These are phyloP conservation scores for Emydura subglobosa DNA, from an alignment of 2,113 vertebrate genomes.

Conservation along the genomic window DNA sequence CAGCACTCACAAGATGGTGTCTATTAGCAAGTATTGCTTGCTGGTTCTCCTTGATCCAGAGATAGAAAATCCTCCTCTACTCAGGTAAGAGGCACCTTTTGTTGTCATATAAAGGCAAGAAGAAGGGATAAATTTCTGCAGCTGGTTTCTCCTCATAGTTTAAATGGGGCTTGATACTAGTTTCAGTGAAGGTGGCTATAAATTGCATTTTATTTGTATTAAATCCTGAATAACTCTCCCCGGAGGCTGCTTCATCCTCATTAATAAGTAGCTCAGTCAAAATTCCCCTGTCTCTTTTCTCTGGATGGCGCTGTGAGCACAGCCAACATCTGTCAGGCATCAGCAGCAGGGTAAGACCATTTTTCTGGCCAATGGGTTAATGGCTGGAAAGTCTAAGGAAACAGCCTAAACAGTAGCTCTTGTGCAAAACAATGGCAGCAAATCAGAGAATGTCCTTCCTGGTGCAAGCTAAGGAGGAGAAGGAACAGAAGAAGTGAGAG, in stretches of 20 bases:
- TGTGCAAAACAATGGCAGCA: neutral
- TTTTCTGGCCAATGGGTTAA: neutral
- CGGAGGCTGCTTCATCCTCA: conserved; percentile 27
- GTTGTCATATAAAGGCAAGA: neutral
- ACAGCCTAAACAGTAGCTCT: accelerated
- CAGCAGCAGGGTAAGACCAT: neutral
- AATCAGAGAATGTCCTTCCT: neutral
- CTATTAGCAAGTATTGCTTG: neutral
- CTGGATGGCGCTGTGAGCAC: conserved; percentile 4
- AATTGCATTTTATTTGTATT: conserved; percentile 23
- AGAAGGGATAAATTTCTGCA: accelerated
- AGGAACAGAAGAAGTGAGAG: neutral
- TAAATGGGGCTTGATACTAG: neutral
- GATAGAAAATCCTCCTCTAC: neutral
- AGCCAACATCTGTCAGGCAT: neutral
- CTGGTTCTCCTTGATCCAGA: neutral
- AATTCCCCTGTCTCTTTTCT: conserved; percentile 1
- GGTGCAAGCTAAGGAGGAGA: neutral
- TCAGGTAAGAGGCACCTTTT: neutral
- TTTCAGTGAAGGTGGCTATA: neutral
- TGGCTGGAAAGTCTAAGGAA: neutral
- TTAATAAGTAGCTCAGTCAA: conserved; percentile 13
- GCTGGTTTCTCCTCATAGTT: conserved; percentile 11
- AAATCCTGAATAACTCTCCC: conserved; percentile 27
- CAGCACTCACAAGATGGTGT: neutral